A percentile compares a stretch with the other conserved stretches of the same genome.
Conservation (phyloP, 2,888 invertebrate genomes). For the Polylopha cassiicola region DNA sequence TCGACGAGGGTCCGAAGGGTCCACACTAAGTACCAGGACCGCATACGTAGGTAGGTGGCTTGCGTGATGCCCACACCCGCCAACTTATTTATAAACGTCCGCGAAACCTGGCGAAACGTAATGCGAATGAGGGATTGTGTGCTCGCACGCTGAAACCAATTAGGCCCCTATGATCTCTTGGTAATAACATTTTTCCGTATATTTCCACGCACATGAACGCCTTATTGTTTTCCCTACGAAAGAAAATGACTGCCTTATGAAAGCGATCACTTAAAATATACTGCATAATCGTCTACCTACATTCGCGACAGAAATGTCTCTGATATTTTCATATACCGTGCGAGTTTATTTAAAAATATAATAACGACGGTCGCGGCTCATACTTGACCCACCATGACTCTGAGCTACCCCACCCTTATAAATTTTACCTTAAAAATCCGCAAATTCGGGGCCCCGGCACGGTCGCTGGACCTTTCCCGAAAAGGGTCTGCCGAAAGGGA, state of each 20-base stretch:
- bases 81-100: slow-evolving; percentile 41
- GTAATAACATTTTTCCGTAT: slow-evolving; percentile 30
- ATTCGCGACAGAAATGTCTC: background rate
- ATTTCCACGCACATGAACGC: background rate
- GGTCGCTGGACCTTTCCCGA: slow-evolving; percentile 64
- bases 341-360: slow-evolving; percentile 35
- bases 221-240: slow-evolving; percentile 10
- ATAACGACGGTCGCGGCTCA: slow-evolving; percentile 31
- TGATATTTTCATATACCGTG: slow-evolving; percentile 5
- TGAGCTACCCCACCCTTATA: slow-evolving; percentile 54
- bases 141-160: slow-evolving; percentile 60
- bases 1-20: slow-evolving; percentile 73
- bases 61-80: slow-evolving; percentile 34
- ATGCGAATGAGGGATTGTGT: slow-evolving; percentile 58
- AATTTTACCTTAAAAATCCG: slow-evolving; percentile 78
- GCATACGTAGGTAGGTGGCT: slow-evolving; percentile 50
- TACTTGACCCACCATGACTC: slow-evolving; percentile 26
- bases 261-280: too few species aligned
- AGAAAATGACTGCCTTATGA: too few species aligned
- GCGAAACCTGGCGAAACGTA: slow-evolving; percentile 47
- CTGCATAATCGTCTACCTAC: background rate
- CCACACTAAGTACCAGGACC: slow-evolving; percentile 57
- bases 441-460: slow-evolving; percentile 72
- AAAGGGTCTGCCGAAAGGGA: slow-evolving; percentile 74
- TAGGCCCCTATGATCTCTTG: slow-evolving; percentile 54